Evolutionary conservation across 1,140 invertebrate species (phyloP).

Genomic region (Ptiloglossa arizonensis): DNA sequence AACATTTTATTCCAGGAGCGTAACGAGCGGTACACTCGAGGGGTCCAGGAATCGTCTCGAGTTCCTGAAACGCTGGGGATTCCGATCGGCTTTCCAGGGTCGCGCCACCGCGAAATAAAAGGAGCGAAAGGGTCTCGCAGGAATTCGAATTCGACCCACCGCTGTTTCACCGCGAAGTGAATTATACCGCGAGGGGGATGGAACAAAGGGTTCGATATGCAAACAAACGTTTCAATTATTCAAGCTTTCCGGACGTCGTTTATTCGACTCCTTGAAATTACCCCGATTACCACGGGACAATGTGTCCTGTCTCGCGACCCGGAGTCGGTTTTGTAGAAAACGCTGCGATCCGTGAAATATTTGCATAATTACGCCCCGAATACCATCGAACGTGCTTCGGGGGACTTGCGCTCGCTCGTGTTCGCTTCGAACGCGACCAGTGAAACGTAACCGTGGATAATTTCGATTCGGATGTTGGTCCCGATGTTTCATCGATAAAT

Average conservation of each 20-base stretch:
- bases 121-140: neutral
- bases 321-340: constrained; percentile 18
- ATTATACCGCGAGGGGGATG: constrained; percentile 31
- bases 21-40: constrained; percentile 53
- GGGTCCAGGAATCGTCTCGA: constrained; percentile 25
- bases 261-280: constrained; percentile 49
- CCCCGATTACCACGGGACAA: constrained; percentile 48
- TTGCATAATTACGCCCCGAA: constrained; percentile 40
- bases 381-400: too few species aligned
- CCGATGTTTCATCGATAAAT: too few species aligned
- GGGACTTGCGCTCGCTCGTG: too few species aligned
- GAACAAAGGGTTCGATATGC: constrained; percentile 53
- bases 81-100: constrained; percentile 36
- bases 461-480: too few species aligned
- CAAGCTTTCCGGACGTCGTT: constrained; percentile 32
- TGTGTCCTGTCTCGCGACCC: constrained; percentile 20
- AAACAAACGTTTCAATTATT: constrained; percentile 67
- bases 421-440: too few species aligned
- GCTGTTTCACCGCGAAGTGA: constrained; percentile 17
- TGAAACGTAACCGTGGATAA: too few species aligned
- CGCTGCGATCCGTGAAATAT: constrained; percentile 18
- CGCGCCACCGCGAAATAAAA: constrained; percentile 23
- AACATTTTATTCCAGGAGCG: constrained; percentile 61
- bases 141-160: constrained; percentile 52
- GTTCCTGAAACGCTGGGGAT: constrained; percentile 57